phyloP scores from a whole-genome alignment of 2,113 vertebrate species.

The Leucosticte australis region DNA sequence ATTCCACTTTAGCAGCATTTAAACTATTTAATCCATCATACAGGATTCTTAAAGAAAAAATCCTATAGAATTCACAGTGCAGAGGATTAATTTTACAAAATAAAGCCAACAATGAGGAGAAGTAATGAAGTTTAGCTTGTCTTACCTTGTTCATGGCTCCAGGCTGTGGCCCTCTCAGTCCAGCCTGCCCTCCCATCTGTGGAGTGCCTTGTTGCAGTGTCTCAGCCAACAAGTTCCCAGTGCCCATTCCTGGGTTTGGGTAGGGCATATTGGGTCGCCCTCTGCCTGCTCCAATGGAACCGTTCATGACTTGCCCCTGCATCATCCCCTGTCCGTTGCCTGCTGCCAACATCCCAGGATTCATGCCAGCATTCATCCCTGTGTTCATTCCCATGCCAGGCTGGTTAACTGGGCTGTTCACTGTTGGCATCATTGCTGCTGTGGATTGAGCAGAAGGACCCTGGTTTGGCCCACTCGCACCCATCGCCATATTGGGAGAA shows the following conservation, averaged over 20 bases:
- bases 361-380: conserved; percentile 83
- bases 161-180: conserved; percentile 87
- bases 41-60: neutral
- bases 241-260: conserved; percentile 82
- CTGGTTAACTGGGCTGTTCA: conserved; percentile 78
- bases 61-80: neutral
- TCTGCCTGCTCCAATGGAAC: conserved; percentile 87
- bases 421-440: conserved; percentile 75
- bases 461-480: conserved; percentile 74
- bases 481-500: conserved; percentile 75
- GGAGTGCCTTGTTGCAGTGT: conserved; percentile 85
- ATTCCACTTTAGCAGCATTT: neutral
- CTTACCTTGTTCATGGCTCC: conserved; percentile 86
- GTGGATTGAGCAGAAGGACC: conserved; percentile 73
- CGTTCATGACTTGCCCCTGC: conserved; percentile 92
- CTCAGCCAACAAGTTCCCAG: conserved; percentile 85
- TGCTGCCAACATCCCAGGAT: conserved; percentile 81
- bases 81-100: neutral
- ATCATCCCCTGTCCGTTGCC: conserved; percentile 85
- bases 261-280: conserved; percentile 84
- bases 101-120: neutral
- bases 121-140: neutral
- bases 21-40: neutral
- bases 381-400: conserved; percentile 80
- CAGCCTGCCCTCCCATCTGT: conserved; percentile 84